Conservation (phyloP, 2,888 invertebrate genomes). For the Aphidius colemani region DNA sequence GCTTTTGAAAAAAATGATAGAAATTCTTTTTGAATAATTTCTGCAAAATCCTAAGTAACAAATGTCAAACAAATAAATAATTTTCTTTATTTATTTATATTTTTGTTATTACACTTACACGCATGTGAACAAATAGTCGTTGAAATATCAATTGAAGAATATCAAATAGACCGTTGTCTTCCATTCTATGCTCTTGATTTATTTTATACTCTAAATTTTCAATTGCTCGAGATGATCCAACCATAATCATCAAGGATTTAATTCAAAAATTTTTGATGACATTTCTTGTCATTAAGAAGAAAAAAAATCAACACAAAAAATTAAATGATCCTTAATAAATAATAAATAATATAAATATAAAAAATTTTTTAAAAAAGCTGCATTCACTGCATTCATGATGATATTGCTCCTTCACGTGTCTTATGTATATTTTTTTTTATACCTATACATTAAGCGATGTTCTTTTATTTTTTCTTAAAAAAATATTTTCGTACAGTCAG, state of each 20-base stretch:
- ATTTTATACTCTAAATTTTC: conserved; percentile 4
- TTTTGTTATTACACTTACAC: conserved; percentile 33
- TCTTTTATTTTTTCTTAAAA: too few relatives aligned
- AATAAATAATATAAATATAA: neutral
- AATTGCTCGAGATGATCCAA: conserved; percentile 6
- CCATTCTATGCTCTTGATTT: conserved; percentile 35
- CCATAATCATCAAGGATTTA: conserved; percentile 26
- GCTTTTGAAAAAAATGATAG: conserved; percentile 28
- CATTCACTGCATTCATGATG: too few relatives aligned
- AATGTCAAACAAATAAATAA: neutral
- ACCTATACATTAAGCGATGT: too few relatives aligned
- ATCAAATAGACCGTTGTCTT: conserved; percentile 39
- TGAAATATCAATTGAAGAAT: conserved; percentile 39
- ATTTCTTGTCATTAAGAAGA: neutral
- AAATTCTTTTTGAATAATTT: conserved; percentile 31
- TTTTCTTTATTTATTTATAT: neutral
- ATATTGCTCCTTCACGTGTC: too few relatives aligned
- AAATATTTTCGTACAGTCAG: too few relatives aligned
- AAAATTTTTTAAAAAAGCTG: too few relatives aligned
- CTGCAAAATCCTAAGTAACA: conserved; percentile 23
- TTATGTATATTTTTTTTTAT: too few relatives aligned
- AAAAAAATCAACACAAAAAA: neutral
- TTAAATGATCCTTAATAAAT: neutral
- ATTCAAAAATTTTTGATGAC: conserved; percentile 28
- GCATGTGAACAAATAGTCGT: conserved; percentile 41